Conservation (phyloP, 92 coral and sea anemone genomes). For the Parazoanthus atlanticus region DNA sequence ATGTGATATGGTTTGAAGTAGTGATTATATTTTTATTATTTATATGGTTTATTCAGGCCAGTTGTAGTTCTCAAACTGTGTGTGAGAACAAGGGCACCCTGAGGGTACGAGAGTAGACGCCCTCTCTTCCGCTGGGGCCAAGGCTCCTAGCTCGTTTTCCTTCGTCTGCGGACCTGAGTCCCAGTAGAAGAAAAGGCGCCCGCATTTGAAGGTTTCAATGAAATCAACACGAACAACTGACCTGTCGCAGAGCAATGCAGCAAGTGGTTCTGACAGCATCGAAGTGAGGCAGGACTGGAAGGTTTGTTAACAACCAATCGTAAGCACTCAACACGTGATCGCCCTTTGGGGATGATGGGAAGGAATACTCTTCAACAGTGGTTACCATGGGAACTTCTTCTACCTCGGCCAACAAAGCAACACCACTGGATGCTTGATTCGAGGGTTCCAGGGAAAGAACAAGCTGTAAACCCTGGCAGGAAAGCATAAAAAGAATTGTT, state of each 20-base stretch:
- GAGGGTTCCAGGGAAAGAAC: conserved; percentile 71
- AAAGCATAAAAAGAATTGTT: neutral
- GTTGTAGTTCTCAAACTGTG: no score
- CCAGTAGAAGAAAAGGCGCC: no score
- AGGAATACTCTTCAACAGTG: conserved; percentile 77
- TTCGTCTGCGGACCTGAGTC: no score
- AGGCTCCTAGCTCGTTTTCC: no score
- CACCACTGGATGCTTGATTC: conserved; percentile 44
- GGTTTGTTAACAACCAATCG: conserved; percentile 79
- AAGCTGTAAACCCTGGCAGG: conserved; percentile 67
- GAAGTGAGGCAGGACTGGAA: conserved; percentile 84
- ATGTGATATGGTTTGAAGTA: no score
- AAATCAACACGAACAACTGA: neutral
- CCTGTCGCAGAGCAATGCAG: conserved; percentile 90
- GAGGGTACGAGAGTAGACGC: no score
- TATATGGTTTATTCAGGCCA: no score
- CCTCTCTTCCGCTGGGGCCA: no score
- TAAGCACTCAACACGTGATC: conserved; percentile 54
- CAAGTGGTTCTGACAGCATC: conserved; percentile 85
- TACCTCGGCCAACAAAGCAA: conserved; percentile 70
- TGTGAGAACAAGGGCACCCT: no score
- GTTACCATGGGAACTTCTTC: conserved; percentile 78
- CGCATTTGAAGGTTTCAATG: no score
- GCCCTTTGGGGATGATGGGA: conserved; percentile 59
- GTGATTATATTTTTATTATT: no score